Percentiles rank a stretch among this genome's conserved stretches.
Conservation (phyloP, 2,797 vertebrate species). For the Poeciliopsis gracilis region DNA sequence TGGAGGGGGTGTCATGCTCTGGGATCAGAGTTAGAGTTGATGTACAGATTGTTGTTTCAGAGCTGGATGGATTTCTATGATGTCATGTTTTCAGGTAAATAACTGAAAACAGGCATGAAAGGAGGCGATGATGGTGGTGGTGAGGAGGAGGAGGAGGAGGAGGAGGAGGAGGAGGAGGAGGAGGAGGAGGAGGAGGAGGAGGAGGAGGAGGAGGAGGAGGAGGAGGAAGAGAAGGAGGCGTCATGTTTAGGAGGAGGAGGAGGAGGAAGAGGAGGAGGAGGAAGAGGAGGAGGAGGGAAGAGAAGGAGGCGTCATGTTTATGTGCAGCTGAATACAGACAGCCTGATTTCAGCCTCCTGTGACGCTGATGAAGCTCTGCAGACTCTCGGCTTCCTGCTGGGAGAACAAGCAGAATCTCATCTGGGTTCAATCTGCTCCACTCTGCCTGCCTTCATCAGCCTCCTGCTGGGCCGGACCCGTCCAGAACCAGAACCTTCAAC, state of each 20-base stretch:
- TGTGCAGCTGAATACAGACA: slow-evolving; percentile 58
- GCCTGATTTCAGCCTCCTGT: slow-evolving; percentile 44
- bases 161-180: slow-evolving; percentile 5
- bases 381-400: slow-evolving; percentile 39
- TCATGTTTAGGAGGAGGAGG: slow-evolving; percentile 25
- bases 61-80: background rate
- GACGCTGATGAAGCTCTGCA: slow-evolving; percentile 31
- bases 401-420: slow-evolving; percentile 33
- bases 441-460: background rate
- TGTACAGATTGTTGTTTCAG: background rate
- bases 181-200: too few relatives aligned
- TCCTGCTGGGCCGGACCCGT: background rate
- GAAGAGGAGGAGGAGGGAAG: slow-evolving; percentile 22
- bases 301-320: slow-evolving; percentile 25
- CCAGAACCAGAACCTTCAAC: background rate
- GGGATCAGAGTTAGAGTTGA: too few relatives aligned
- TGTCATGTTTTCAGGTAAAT: background rate
- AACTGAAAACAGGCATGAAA: too few relatives aligned
- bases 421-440: slow-evolving; percentile 41
- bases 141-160: slow-evolving; percentile 19
- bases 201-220: slow-evolving; percentile 17
- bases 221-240: background rate
- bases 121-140: too few relatives aligned
- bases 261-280: background rate
- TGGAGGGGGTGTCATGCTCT: too few relatives aligned